Evolutionary conservation across 1,140 invertebrate species (phyloP).

Genomic region (Microplitis demolitor): DNA sequence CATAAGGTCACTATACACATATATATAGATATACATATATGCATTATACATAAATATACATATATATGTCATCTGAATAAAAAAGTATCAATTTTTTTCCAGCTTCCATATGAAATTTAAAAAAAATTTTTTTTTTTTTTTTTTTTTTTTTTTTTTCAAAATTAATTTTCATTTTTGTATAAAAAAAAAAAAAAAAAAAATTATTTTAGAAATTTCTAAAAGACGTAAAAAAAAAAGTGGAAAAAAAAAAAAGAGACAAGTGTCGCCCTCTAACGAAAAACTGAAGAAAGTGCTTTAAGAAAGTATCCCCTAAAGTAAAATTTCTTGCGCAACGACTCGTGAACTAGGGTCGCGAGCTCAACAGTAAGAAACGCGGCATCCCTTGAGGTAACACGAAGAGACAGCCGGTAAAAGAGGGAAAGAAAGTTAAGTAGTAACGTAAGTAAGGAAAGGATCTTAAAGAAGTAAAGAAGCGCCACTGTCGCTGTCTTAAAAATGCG

Average conservation of each 20-base stretch:
- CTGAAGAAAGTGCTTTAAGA: slow-evolving; percentile 58
- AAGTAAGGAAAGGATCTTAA: slow-evolving; percentile 48
- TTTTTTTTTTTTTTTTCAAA: too few species aligned
- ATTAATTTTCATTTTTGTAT: too few species aligned
- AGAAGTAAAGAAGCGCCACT: slow-evolving; percentile 50
- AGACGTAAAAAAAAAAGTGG: too few species aligned
- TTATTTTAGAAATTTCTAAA: too few species aligned
- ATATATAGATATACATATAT: too few species aligned
- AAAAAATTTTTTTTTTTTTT: too few species aligned
- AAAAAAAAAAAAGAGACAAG: slow-evolving; percentile 34
- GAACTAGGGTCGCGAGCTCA: not conserved
- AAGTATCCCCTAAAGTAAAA: slow-evolving; percentile 33
- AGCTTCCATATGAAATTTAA: too few species aligned
- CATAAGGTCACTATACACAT: too few species aligned
- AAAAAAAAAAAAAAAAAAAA: too few species aligned
- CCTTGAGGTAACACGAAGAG: slow-evolving; percentile 50
- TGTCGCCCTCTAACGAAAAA: slow-evolving; percentile 58
- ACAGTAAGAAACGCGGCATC: slow-evolving; percentile 50
- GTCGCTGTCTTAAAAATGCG: slow-evolving; percentile 48
- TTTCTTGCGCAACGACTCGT: not conserved
- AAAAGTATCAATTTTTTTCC: too few species aligned
- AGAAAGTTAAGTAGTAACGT: slow-evolving; percentile 36
- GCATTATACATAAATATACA: too few species aligned
- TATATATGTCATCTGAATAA: too few species aligned
- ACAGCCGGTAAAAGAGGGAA: slow-evolving; percentile 42